A percentile compares a stretch with the other conserved stretches of the same genome.
phyloP scores from a whole-genome alignment of 2,113 vertebrate genomes.

The Oceanites oceanicus region DNA sequence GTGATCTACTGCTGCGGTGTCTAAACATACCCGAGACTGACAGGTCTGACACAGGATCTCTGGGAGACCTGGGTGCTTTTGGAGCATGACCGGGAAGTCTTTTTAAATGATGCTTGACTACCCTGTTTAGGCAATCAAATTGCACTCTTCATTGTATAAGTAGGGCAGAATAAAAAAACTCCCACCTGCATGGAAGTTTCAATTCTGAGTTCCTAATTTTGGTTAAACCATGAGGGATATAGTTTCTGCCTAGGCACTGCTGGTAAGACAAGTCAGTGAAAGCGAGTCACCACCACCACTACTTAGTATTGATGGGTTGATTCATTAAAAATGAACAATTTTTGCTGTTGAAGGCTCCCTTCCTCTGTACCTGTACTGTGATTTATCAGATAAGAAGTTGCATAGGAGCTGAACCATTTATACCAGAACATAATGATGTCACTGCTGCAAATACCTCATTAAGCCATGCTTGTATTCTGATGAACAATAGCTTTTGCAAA shows the following conservation, averaged over 20 bases:
- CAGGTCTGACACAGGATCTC: neutral
- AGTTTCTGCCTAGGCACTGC: neutral
- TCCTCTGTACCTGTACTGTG: neutral
- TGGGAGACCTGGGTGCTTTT: neutral
- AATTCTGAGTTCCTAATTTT: neutral
- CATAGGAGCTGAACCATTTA: neutral
- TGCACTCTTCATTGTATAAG: neutral
- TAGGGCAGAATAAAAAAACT: neutral
- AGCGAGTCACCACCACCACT: neutral
- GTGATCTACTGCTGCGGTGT: neutral
- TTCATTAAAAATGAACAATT: neutral
- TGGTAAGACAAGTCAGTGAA: neutral
- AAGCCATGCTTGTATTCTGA: neutral
- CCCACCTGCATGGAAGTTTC: neutral
- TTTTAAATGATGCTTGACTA: neutral
- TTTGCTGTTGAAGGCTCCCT: neutral
- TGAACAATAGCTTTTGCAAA: conserved; percentile 14
- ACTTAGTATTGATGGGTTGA: neutral
- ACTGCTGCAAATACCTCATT: neutral
- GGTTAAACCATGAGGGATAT: neutral
- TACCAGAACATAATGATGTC: neutral
- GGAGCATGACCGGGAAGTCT: neutral
- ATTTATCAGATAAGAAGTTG: neutral
- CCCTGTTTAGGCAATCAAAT: neutral
- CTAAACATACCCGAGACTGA: neutral